phyloP scores from a whole-genome alignment of 1,140 invertebrate species.

The Neotoxoptera formosana region DNA sequence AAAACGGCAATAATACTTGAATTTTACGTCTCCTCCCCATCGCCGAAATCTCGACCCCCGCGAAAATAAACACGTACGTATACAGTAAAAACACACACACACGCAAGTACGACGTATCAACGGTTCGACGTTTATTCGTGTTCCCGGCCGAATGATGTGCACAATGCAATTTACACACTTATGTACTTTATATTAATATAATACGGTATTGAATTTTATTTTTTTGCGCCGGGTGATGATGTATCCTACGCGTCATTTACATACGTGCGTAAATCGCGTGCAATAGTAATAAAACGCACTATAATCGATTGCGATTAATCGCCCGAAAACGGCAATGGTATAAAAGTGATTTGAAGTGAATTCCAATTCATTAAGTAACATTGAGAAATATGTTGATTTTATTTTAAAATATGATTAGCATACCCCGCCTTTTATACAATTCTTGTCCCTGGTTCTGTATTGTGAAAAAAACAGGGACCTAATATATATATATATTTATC shows the following conservation, averaged over 20 bases:
- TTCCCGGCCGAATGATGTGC: not conserved
- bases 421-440: not conserved
- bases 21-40: not conserved
- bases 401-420: not conserved
- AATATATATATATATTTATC: not conserved
- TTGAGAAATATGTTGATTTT: not conserved
- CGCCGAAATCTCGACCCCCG: not conserved
- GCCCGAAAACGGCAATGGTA: not conserved
- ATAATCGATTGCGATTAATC: slow-evolving; percentile 1
- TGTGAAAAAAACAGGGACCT: not conserved
- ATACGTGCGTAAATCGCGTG: not conserved
- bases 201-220: not conserved
- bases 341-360: not conserved
- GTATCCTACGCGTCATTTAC: not conserved
- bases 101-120: not conserved
- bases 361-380: not conserved
- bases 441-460: not conserved
- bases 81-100: not conserved
- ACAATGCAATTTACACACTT: not conserved
- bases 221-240: not conserved
- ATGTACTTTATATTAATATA: not conserved
- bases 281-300: not conserved
- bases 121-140: not conserved
- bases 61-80: not conserved
- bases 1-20: slow-evolving; percentile 36